Evolutionary conservation across 2,797 vertebrate genomes (phyloP).

Genomic region (Australoheros facetus): DNA sequence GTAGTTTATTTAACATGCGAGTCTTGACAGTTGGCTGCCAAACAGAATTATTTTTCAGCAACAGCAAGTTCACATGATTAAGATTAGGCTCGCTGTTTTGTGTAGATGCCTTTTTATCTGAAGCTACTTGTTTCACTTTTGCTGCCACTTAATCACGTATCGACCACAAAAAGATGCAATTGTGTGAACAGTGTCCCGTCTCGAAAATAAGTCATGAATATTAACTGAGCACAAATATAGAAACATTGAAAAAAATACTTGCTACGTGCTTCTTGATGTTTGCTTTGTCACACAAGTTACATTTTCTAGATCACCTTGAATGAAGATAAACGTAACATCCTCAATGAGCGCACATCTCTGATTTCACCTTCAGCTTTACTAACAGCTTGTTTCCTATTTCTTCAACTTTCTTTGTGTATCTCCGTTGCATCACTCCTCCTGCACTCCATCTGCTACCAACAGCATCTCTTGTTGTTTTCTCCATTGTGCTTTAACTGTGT

Average conservation of each 20-base stretch:
- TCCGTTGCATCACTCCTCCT: not conserved
- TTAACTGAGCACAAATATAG: not conserved
- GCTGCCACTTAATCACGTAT: not conserved
- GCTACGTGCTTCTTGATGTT: not conserved
- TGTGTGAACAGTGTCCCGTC: not conserved
- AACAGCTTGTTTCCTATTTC: conserved; percentile 53
- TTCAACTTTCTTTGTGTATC: conserved; percentile 32
- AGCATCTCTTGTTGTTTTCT: conserved; percentile 20
- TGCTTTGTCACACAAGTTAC: not conserved
- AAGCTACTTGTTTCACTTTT: not conserved
- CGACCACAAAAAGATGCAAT: not conserved
- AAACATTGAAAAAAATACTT: not conserved
- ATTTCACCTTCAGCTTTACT: conserved; percentile 26
- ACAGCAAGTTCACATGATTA: not conserved
- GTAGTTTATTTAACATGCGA: not conserved
- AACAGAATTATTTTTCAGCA: not conserved
- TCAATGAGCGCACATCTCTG: not conserved
- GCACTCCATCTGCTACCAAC: conserved; percentile 42
- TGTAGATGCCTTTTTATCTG: not conserved
- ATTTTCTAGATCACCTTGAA: not conserved
- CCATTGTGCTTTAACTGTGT: conserved; percentile 68
- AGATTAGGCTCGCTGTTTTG: not conserved
- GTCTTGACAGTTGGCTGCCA: not conserved
- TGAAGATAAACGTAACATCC: not conserved
- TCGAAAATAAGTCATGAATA: not conserved